phyloP scores from a whole-genome alignment of 2,888 invertebrate genomes.

The Phymatocera aterrima region DNA sequence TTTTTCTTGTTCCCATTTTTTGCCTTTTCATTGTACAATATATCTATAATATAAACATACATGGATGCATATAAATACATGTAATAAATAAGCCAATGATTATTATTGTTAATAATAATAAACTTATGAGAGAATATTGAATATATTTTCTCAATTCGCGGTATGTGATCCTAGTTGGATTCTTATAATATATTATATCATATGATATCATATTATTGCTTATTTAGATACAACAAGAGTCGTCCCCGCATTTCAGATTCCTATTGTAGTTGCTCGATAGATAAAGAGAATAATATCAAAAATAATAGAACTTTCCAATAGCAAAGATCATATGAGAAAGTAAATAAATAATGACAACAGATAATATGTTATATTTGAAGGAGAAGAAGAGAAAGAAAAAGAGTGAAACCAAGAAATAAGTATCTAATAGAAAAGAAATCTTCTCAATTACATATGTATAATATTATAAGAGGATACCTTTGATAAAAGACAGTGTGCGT shows the following conservation, averaged over 20 bases:
- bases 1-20: background rate
- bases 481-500: constrained; percentile 70
- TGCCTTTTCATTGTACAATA: background rate
- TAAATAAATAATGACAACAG: background rate
- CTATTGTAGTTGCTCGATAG: background rate
- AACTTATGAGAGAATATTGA: constrained; percentile 1
- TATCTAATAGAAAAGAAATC: background rate
- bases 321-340: background rate
- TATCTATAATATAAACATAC: too few relatives aligned
- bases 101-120: background rate
- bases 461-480: constrained; percentile 63
- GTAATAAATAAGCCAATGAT: background rate
- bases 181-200: background rate
- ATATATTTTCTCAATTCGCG: constrained; percentile 4
- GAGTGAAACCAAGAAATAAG: background rate
- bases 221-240: constrained; percentile 25
- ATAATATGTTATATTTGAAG: background rate
- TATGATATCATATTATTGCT: constrained; percentile 33
- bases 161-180: constrained; percentile 3
- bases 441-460: background rate
- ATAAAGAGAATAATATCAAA: constrained; percentile 27
- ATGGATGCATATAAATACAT: background rate
- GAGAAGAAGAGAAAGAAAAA: background rate
- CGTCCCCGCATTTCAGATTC: constrained; percentile 22
- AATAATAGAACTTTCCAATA: background rate